phyloP scores from a whole-genome alignment of 2,113 vertebrate genomes.

The Phyllopteryx taeniolatus region DNA sequence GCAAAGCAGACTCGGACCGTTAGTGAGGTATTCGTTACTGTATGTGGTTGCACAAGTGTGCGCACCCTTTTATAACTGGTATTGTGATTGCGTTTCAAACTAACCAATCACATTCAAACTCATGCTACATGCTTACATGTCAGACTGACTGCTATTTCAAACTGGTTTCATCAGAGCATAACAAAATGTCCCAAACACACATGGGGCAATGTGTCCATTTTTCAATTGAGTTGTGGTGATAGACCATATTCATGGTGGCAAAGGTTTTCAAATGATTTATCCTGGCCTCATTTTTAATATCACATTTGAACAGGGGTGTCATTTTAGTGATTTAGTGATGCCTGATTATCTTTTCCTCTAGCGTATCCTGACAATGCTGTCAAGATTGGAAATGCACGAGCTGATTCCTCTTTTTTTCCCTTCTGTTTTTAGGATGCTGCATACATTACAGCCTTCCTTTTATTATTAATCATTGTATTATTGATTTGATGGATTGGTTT shows the following conservation, averaged over 20 bases:
- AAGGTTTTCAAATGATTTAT: too few species aligned
- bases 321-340: too few species aligned
- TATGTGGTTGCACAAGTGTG: background rate
- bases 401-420: constrained; percentile 10
- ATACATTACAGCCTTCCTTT: background rate
- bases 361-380: constrained; percentile 3
- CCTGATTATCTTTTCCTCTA: background rate
- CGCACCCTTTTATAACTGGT: background rate
- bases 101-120: background rate
- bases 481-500: background rate
- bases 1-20: constrained; percentile 8
- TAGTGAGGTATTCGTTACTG: too few species aligned
- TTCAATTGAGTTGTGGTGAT: too few species aligned
- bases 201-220: too few species aligned
- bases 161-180: too few species aligned
- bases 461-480: background rate
- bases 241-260: too few species aligned
- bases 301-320: too few species aligned
- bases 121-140: background rate
- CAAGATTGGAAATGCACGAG: constrained; percentile 16
- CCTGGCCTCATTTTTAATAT: background rate
- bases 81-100: background rate
- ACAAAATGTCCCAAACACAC: too few species aligned
- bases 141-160: too few species aligned
- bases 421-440: constrained; percentile 54